phyloP scores from a whole-genome alignment of 2,888 invertebrate genomes.

The Chrysolina oricalcia region DNA sequence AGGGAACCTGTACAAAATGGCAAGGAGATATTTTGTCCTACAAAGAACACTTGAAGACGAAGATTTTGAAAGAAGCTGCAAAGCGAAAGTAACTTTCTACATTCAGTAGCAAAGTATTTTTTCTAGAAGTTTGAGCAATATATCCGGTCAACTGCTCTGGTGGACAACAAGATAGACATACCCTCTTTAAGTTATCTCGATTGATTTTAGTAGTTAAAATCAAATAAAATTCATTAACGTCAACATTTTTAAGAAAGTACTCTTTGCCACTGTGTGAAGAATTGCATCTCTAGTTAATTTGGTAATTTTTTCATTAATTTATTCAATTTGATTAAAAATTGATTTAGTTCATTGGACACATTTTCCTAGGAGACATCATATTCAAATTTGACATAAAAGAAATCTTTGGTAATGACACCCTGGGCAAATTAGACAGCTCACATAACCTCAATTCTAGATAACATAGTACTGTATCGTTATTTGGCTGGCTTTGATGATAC shows the following conservation, averaged over 20 bases:
- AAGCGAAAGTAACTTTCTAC: slow-evolving; percentile 69
- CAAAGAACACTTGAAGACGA: slow-evolving; percentile 94
- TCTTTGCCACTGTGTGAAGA: not conserved
- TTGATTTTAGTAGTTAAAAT: slow-evolving; percentile 2
- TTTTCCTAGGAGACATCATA: not conserved
- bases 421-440: no score
- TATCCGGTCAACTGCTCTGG: slow-evolving; percentile 1
- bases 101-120: slow-evolving; percentile 25
- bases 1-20: slow-evolving; percentile 97
- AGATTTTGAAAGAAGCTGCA: slow-evolving; percentile 84
- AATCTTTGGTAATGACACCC: no score
- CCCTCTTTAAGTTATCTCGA: not conserved
- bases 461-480: no score
- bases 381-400: not conserved
- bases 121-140: slow-evolving; percentile 35
- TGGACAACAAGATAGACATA: not conserved
- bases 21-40: slow-evolving; percentile 96
- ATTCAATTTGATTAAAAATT: not conserved
- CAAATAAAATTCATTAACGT: slow-evolving; percentile 6
- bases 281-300: not conserved
- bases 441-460: no score
- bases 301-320: not conserved
- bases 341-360: not conserved
- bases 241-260: not conserved
- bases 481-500: no score